Conservation (phyloP, 2,113 vertebrate genomes). For the Brachypodius melanocephalos region DNA sequence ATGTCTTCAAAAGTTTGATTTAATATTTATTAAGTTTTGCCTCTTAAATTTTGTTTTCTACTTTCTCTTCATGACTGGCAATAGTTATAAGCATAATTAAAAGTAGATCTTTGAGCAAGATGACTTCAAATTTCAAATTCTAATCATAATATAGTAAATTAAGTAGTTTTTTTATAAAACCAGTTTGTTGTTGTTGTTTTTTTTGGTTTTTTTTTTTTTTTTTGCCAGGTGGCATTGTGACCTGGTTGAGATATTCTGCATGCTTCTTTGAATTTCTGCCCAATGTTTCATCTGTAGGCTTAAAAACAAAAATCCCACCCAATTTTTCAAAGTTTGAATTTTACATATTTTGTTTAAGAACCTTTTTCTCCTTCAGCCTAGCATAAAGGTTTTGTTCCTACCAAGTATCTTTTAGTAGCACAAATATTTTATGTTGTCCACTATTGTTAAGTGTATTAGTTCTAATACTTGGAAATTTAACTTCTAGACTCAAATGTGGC, state of each 20-base stretch:
- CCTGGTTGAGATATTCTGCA: background rate
- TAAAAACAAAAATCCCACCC: background rate
- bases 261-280: background rate
- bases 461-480: background rate
- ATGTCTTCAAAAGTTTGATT: background rate
- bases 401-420: background rate
- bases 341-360: background rate
- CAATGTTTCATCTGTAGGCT: background rate
- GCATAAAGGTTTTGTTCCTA: background rate
- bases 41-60: background rate
- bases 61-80: background rate
- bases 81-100: background rate
- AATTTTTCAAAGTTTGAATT: background rate
- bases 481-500: background rate
- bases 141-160: background rate
- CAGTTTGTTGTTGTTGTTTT: too few species aligned
- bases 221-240: background rate
- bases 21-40: background rate
- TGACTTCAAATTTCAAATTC: background rate
- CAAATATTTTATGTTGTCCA: background rate
- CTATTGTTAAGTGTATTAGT: background rate
- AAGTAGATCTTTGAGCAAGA: background rate
- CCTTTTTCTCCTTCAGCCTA: background rate
- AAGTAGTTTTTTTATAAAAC: background rate
- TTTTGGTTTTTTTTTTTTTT: too few species aligned